Evolutionary conservation across 2,113 vertebrate genomes (phyloP).

Genomic region (Ornithorhynchus anatinus): DNA sequence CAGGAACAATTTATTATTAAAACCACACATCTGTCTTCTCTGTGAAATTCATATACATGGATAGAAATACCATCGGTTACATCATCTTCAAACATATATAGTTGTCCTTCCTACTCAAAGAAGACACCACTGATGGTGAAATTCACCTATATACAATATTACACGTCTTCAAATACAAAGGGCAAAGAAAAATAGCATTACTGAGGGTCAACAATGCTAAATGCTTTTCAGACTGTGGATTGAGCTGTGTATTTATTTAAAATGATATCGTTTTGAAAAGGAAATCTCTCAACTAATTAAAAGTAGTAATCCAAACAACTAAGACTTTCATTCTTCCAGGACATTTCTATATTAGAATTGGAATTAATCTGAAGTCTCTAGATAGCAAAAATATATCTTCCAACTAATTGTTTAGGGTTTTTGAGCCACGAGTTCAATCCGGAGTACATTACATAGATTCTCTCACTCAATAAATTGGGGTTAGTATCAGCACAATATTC

Average conservation of each 20-base stretch:
- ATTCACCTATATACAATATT: too few relatives aligned
- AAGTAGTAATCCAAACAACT: background rate
- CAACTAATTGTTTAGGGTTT: conserved; percentile 23
- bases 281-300: conserved; percentile 13
- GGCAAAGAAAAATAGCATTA: background rate
- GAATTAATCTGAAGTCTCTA: conserved; percentile 3
- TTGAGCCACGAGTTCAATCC: conserved; percentile 7
- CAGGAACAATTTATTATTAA: too few relatives aligned
- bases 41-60: too few relatives aligned
- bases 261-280: background rate
- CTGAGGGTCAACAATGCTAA: conserved; percentile 19
- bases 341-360: background rate
- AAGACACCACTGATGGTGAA: too few relatives aligned
- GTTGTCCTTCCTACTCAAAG: too few relatives aligned
- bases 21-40: too few relatives aligned
- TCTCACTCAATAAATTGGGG: conserved; percentile 55
- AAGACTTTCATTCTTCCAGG: too few relatives aligned
- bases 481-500: conserved; percentile 46
- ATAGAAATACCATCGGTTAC: too few relatives aligned
- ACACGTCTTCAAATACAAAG: background rate
- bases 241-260: background rate
- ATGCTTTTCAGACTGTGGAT: conserved; percentile 2
- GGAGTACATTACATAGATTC: conserved; percentile 29
- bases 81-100: too few relatives aligned
- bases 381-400: conserved; percentile 24